Percentiles rank a stretch among this genome's conserved stretches.
phyloP scores from a whole-genome alignment of 2,113 vertebrate species.

The Eolophus roseicapilla region DNA sequence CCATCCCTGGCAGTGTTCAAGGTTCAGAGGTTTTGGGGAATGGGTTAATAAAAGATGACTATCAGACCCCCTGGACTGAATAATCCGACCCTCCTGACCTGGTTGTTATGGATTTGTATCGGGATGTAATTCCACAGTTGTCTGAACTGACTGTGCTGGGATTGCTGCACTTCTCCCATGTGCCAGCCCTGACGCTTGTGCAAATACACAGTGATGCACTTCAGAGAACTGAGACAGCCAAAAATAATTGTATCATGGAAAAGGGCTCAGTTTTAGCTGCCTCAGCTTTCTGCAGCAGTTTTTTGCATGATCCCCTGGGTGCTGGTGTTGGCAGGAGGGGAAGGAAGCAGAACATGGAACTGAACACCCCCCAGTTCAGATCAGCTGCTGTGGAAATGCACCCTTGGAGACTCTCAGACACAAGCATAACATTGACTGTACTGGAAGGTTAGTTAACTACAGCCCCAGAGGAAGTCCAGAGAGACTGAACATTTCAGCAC shows the following conservation, averaged over 20 bases:
- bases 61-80: neutral
- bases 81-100: fast-evolving
- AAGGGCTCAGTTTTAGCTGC: neutral
- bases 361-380: neutral
- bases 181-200: neutral
- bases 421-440: fast-evolving
- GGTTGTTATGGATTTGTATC: neutral
- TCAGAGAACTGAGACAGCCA: neutral
- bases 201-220: fast-evolving
- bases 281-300: neutral
- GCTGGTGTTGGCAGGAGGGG: neutral
- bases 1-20: neutral
- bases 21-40: neutral
- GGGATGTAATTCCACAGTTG: neutral
- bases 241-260: neutral
- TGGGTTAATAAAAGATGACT: neutral
- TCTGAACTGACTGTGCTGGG: neutral
- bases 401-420: too few species aligned
- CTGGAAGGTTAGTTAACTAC: neutral
- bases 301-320: fast-evolving
- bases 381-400: neutral
- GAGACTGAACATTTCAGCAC: neutral
- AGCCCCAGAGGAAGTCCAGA: neutral
- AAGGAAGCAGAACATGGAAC: neutral
- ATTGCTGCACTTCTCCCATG: fast-evolving